Evolutionary conservation across 2,113 vertebrate species (phyloP).

Genomic region (Helogale parvula): DNA sequence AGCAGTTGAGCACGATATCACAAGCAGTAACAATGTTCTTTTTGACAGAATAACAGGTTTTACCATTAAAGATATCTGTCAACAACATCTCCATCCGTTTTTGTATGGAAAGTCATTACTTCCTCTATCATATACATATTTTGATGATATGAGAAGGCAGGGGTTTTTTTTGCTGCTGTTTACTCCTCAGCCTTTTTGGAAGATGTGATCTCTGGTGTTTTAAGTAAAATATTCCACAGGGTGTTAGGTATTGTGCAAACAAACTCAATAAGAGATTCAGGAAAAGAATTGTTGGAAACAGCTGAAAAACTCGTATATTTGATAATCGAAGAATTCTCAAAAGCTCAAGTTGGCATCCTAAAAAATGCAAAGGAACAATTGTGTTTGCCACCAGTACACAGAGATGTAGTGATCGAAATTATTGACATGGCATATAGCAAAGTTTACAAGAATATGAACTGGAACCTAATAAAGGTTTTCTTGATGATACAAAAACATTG

Average conservation of each 20-base stretch:
- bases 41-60: slow-evolving; percentile 27
- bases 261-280: slow-evolving; percentile 40
- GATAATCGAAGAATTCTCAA: slow-evolving; percentile 46
- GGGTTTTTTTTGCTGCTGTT: neutral
- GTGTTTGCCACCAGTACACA: slow-evolving; percentile 11
- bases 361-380: slow-evolving; percentile 8
- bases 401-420: neutral
- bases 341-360: slow-evolving; percentile 33
- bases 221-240: slow-evolving; percentile 50
- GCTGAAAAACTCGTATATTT: slow-evolving; percentile 1
- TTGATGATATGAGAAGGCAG: neutral
- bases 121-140: neutral
- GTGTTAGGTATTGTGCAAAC: neutral
- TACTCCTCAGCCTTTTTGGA: slow-evolving; percentile 52
- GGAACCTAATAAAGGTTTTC: neutral
- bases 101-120: neutral
- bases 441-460: slow-evolving; percentile 34
- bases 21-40: neutral
- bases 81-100: slow-evolving; percentile 50
- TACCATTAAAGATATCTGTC: slow-evolving; percentile 53
- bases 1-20: neutral
- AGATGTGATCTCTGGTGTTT: slow-evolving; percentile 47
- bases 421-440: neutral
- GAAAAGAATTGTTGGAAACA: slow-evolving; percentile 31
- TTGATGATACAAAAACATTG: slow-evolving; percentile 42